Percentiles rank a stretch among this genome's conserved stretches.
Conservation (phyloP, 2,888 invertebrate genomes). For the Drosophila fungiperda region DNA sequence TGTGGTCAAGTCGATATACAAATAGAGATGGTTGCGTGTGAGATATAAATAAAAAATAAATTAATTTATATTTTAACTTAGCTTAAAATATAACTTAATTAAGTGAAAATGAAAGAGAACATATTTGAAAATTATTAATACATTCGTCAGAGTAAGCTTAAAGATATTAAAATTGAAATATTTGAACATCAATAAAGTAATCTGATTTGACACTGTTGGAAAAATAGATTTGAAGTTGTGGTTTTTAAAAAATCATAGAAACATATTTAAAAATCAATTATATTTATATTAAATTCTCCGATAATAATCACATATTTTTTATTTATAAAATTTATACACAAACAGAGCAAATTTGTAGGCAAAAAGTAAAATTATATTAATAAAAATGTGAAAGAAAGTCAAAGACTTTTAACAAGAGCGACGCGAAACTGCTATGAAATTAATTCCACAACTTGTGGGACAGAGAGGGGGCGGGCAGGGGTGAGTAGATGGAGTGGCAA, state of each 20-base stretch:
- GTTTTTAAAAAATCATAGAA: too few species aligned
- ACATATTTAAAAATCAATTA: not conserved
- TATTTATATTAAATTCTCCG: not conserved
- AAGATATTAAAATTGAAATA: too few species aligned
- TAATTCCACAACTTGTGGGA: slow-evolving; percentile 44
- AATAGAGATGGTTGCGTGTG: slow-evolving; percentile 15
- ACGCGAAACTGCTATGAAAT: slow-evolving; percentile 44
- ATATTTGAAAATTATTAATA: not conserved
- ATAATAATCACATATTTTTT: too few species aligned
- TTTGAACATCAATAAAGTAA: too few species aligned
- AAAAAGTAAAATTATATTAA: slow-evolving; percentile 28
- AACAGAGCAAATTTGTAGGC: slow-evolving; percentile 9
- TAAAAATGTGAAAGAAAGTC: not conserved
- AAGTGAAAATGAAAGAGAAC: not conserved
- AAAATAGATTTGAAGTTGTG: not conserved
- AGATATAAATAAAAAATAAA: not conserved
- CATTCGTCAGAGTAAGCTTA: not conserved
- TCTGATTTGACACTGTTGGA: not conserved
- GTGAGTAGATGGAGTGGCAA: not conserved
- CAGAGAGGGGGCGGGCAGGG: too few species aligned
- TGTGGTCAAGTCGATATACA: slow-evolving; percentile 29
- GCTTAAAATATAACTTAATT: not conserved
- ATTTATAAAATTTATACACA: slow-evolving; percentile 6
- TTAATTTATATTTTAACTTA: not conserved
- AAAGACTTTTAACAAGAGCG: slow-evolving; percentile 46